These are phyloP conservation scores for Dinocampus coccinellae DNA, from an alignment of 2,888 invertebrate genomes.

Conservation along the genomic window DNA sequence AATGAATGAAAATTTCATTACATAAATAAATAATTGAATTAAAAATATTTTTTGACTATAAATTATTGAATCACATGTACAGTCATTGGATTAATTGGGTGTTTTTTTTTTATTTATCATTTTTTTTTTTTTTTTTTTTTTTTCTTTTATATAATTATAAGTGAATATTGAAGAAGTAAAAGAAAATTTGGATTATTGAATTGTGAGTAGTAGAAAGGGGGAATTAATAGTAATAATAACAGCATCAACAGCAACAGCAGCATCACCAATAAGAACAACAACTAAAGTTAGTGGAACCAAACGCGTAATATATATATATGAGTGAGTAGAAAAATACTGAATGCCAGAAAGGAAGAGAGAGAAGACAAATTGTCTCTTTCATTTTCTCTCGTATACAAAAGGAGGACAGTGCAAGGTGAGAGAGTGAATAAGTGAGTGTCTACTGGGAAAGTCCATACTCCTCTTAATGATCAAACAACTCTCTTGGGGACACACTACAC, in stretches of 20 bases:
- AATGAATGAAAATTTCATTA: not conserved
- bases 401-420: slow-evolving; percentile 21
- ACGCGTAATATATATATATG: not conserved
- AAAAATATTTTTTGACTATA: not conserved
- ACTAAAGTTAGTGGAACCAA: not conserved
- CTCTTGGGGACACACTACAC: slow-evolving; percentile 29
- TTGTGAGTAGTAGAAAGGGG: not conserved
- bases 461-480: slow-evolving; percentile 39
- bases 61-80: not conserved
- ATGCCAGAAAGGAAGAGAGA: not conserved
- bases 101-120: not conserved
- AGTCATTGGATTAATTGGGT: not conserved
- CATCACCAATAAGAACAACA: too few species aligned
- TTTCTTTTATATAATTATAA: too few species aligned
- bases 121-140: not conserved
- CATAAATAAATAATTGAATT: not conserved
- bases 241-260: not conserved
- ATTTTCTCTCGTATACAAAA: not conserved
- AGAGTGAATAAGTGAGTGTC: slow-evolving; percentile 8
- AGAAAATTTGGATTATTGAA: not conserved
- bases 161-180: not conserved
- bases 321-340: not conserved
- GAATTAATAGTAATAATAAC: too few species aligned
- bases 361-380: not conserved
- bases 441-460: slow-evolving; percentile 34